These are phyloP conservation scores for Brienomyrus brachyistius DNA, from an alignment of 2,113 vertebrate genomes.

Conservation along the genomic window DNA sequence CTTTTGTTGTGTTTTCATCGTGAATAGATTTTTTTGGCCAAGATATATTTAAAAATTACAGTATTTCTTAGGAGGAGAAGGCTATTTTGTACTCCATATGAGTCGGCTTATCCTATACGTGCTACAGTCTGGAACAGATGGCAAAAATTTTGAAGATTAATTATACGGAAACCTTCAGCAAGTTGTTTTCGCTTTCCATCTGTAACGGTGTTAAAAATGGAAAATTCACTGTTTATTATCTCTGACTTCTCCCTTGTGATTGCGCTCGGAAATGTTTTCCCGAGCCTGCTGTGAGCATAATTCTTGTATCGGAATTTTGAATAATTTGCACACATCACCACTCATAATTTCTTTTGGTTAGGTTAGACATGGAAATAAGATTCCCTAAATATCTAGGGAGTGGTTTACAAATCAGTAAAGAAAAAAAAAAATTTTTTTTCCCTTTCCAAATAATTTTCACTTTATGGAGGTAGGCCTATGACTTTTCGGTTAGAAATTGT, in stretches of 20 bases:
- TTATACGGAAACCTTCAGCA: background rate
- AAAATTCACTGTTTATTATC: background rate
- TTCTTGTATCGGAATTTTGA: background rate
- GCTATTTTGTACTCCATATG: background rate
- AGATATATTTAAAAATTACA: background rate
- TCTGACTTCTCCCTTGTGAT: background rate
- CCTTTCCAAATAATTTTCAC: background rate
- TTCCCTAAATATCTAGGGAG: background rate
- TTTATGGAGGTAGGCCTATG: background rate
- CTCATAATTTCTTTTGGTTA: background rate
- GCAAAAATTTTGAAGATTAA: background rate
- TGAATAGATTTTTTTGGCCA: background rate
- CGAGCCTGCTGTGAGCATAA: background rate
- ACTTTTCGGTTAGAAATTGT: background rate
- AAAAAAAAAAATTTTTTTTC: background rate
- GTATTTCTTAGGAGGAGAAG: background rate
- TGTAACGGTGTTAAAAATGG: background rate
- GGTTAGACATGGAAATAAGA: background rate
- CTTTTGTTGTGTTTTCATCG: background rate
- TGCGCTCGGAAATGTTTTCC: background rate
- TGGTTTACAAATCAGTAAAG: background rate
- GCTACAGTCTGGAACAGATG: background rate
- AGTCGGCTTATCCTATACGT: background rate
- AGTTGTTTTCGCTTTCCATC: background rate
- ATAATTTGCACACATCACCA: background rate